phyloP scores from a whole-genome alignment of 2,797 vertebrate species.

The Hydrolagus colliei region DNA sequence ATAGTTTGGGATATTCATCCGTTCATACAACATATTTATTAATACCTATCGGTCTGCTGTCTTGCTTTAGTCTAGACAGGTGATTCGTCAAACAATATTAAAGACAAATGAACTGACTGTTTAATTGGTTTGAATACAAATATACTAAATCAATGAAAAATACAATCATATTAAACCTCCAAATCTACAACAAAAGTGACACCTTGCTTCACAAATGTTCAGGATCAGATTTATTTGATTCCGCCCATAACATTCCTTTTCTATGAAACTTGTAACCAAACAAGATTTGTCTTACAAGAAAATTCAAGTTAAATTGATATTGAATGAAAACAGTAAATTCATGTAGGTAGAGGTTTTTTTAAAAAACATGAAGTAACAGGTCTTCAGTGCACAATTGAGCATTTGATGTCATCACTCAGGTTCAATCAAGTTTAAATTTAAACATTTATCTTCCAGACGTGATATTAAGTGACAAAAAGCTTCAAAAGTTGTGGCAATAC shows the following conservation, averaged over 20 bases:
- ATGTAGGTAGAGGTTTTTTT: too few species aligned
- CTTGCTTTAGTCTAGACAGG: not conserved
- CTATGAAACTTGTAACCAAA: too few species aligned
- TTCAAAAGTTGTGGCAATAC: not conserved
- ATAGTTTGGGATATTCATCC: not conserved
- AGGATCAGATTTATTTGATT: too few species aligned
- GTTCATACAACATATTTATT: not conserved
- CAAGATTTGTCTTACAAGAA: too few species aligned
- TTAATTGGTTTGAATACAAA: not conserved
- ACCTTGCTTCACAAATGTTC: not conserved
- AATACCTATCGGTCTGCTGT: not conserved
- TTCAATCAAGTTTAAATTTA: not conserved
- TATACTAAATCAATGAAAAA: not conserved
- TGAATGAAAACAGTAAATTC: too few species aligned
- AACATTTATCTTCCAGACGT: slow-evolving; percentile 1
- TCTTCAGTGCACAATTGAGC: too few species aligned
- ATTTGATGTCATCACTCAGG: not conserved
- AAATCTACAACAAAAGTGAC: not conserved
- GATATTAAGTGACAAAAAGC: not conserved
- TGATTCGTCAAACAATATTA: not conserved
- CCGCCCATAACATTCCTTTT: too few species aligned
- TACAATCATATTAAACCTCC: too few species aligned
- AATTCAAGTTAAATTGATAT: too few species aligned
- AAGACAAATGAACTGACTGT: not conserved
- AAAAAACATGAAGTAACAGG: too few species aligned